These are phyloP conservation scores for Drosophila sechellia DNA, from an alignment of 1,140 invertebrate species.

Conservation along the genomic window DNA sequence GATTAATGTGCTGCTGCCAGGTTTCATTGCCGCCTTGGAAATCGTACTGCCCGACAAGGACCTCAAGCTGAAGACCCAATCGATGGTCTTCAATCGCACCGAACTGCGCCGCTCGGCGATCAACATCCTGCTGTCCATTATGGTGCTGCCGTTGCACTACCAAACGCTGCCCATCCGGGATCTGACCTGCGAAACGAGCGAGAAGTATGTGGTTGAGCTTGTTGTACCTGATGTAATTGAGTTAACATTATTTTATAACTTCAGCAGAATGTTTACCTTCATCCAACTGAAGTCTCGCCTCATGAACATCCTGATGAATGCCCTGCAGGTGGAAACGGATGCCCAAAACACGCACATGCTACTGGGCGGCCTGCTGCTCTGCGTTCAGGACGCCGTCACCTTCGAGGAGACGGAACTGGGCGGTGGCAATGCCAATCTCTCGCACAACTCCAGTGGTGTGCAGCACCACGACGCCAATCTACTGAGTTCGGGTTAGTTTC, in stretches of 20 bases:
- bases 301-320: slow-evolving; percentile 94
- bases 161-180: slow-evolving; percentile 92
- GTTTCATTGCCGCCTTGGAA: slow-evolving; percentile 95
- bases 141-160: slow-evolving; percentile 96
- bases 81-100: slow-evolving; percentile 87
- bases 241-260: neutral
- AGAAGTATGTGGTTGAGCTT: slow-evolving; percentile 78
- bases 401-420: slow-evolving; percentile 89
- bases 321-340: slow-evolving; percentile 94
- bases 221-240: neutral
- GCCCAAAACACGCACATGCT: slow-evolving; percentile 95
- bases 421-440: slow-evolving; percentile 79
- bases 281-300: slow-evolving; percentile 92
- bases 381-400: slow-evolving; percentile 92
- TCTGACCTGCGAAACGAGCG: slow-evolving; percentile 86
- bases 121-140: slow-evolving; percentile 94
- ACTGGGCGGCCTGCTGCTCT: slow-evolving; percentile 91
- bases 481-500: slow-evolving; percentile 89
- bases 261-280: slow-evolving; percentile 87
- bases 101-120: slow-evolving; percentile 96
- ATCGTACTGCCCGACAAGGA: slow-evolving; percentile 93
- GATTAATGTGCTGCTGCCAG: slow-evolving; percentile 94
- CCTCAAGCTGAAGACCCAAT: slow-evolving; percentile 87
- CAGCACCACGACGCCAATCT: slow-evolving; percentile 87
- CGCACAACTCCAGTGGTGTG: slow-evolving; percentile 83